Evolutionary conservation across 1,140 invertebrate genomes (phyloP), one percentile per base, ranked within the genome.

Genomic region (Pachypeltis micranthus): DNA sequence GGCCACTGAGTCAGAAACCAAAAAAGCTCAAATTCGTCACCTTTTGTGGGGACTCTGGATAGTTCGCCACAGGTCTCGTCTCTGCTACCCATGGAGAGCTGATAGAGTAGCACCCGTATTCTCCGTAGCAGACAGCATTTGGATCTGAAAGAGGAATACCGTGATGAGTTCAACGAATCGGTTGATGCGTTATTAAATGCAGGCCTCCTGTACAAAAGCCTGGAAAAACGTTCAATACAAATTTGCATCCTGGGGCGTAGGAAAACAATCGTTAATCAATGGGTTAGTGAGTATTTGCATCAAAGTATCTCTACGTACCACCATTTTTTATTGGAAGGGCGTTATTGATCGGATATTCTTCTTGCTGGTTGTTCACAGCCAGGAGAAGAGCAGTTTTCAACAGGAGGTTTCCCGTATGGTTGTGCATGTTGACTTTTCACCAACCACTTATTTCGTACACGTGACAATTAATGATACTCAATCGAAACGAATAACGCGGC

Each of bases 31-130:
- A 16, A 7, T 39, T 39, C 16, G 7, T 39, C 4, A 73, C 78
- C 61, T 75, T 77, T 54, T 80, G 75, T 25, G 84, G 76, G 64
- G 81, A 77, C 64, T 81, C 78, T 0, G 91, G 91, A 71, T 90
- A 89, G 12, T 85, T 78, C 62, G 85, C 86, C 27, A 91, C 83
- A 4, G 88, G 88, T 34, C 90, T 77, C 44, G 83, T 81, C 61
- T 83, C 81, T 16, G 73, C 85, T 0, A 83, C 82, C 87, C 88
- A 93, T 1, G 88, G 88, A 24, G 82, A 78, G n/a, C 80, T 81
- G 44, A 90, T 83, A 29, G 87, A 85, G 70, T 90, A 92, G 71
- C 91, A 93, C 2, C 90, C 91, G 65, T 87, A 91, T 0, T 82
- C 79, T 1, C 82, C 84, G 70, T 85, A 92, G 70, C 90, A 93